Evolutionary conservation across 1,140 invertebrate genomes (phyloP).

Genomic region (Drosophila varians): DNA sequence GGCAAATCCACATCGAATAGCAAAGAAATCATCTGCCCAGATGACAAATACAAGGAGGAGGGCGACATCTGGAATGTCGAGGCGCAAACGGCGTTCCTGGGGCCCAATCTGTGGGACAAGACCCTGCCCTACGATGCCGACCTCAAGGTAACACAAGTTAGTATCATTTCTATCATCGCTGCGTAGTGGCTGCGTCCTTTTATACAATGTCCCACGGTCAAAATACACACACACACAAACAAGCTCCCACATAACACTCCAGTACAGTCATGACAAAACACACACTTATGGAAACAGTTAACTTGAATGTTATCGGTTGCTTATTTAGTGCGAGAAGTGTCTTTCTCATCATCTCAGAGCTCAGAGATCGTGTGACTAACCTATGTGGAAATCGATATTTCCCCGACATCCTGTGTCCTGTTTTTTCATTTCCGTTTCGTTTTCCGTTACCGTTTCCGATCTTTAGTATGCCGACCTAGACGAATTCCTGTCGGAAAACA

Average conservation of each 20-base stretch:
- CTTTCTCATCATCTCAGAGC: slow-evolving; percentile 70
- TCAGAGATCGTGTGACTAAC: slow-evolving; percentile 45
- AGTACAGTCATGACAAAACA: slow-evolving; percentile 51
- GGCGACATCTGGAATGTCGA: slow-evolving; percentile 94
- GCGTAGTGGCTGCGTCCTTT: slow-evolving; percentile 73
- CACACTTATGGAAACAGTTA: slow-evolving; percentile 34
- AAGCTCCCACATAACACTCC: slow-evolving; percentile 5
- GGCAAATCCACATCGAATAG: slow-evolving; percentile 86
- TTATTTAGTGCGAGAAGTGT: slow-evolving; percentile 74
- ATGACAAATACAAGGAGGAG: slow-evolving; percentile 93
- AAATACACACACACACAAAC: slow-evolving; percentile 26
- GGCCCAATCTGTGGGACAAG: slow-evolving; percentile 97
- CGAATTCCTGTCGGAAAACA: slow-evolving; percentile 97
- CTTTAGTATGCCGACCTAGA: slow-evolving; percentile 95
- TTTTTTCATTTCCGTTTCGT: slow-evolving; percentile 18
- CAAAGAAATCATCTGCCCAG: slow-evolving; percentile 86
- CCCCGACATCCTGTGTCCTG: not conserved
- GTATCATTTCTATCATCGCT: slow-evolving; percentile 85
- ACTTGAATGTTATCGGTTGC: slow-evolving; percentile 57
- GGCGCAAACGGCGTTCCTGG: slow-evolving; percentile 96
- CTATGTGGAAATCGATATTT: slow-evolving; percentile 7
- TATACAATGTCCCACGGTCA: slow-evolving; percentile 27
- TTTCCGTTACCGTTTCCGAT: slow-evolving; percentile 84
- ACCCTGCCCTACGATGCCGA: slow-evolving; percentile 94
- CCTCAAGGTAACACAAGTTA: slow-evolving; percentile 94